These are phyloP conservation scores for Brachionus angularis DNA, from an alignment of 1,140 invertebrate species.

Conservation along the genomic window DNA sequence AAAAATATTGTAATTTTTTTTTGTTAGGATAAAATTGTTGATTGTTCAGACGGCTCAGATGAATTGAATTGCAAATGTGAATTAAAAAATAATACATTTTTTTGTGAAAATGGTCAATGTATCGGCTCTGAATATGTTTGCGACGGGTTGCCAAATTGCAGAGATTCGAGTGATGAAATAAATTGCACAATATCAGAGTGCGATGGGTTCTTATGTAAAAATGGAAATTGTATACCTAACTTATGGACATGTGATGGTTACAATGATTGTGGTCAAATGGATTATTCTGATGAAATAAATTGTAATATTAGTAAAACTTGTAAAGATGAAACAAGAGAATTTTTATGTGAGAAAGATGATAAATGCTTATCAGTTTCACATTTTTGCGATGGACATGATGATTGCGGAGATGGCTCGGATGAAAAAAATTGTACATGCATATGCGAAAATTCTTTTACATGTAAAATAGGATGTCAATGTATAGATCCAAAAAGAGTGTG, in stretches of 20 bases:
- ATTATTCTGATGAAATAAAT: conserved; percentile 41
- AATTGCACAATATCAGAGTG: conserved; percentile 11
- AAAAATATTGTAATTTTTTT: not conserved
- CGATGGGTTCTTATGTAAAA: conserved; percentile 32
- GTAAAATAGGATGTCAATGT: conserved; percentile 46
- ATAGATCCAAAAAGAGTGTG: conserved; percentile 48
- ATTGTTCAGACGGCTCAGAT: conserved; percentile 69
- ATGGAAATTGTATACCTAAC: conserved; percentile 26
- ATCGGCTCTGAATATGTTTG: conserved; percentile 35
- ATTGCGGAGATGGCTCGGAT: conserved; percentile 45
- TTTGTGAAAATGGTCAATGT: conserved; percentile 45
- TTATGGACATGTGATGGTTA: conserved; percentile 28
- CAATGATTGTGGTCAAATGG: conserved; percentile 4
- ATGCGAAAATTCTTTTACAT: conserved; percentile 24
- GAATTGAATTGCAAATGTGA: conserved; percentile 59
- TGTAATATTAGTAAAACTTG: conserved; percentile 23
- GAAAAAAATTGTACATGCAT: conserved; percentile 41
- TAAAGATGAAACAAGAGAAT: conserved; percentile 13
- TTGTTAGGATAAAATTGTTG: conserved; percentile 62
- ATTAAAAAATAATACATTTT: conserved; percentile 40
- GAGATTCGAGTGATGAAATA: conserved; percentile 43
- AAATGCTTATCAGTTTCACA: conserved; percentile 39
- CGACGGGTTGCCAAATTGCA: conserved; percentile 42
- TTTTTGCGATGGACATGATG: conserved; percentile 45
- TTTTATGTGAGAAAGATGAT: not conserved